Evolutionary conservation across 2,113 vertebrate species (phyloP), one percentile per base, ranked within the genome.

Genomic region (Tetrao urogallus): DNA sequence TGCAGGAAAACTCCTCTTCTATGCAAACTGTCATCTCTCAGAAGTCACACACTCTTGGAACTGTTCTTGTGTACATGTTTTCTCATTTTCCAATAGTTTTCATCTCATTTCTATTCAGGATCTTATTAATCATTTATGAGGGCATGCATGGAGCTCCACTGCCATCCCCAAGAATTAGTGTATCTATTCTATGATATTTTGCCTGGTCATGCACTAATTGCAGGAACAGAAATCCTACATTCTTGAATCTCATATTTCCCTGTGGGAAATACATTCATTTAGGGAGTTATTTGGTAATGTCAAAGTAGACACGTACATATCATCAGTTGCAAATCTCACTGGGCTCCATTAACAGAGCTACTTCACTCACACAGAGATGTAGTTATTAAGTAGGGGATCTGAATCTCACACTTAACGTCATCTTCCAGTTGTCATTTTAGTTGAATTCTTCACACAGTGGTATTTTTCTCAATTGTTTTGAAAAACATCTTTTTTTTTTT

Each of bases 251-350:
- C 61, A 75, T 75, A 75, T 75, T 75, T 52, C 43, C 6, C 32
- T 47, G 42, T 32, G 10, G 56, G 10, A 86, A 8, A 75, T 47
- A 10, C 40, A 61, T 71, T 69, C 89, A 36, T 71, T 43, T 11
- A 11, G 34, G 77, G 54, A 84, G 17, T 72, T 89, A 45, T 43
- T 87, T 1, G 52, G 52, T 52, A 3, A 5, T 57, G 7, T 8
- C 82, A 61, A 73, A 6, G 3, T 0, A 8, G 9, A 5, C 50
- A 27, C 0, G 0, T 57, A 27, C 11, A 6, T 0, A 0, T 7
- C 17, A 21, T 76, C 45, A 86, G 11, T n/a, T 82, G n/a, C 40
- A 66, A 40, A 63, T 13, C 8, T 73, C 48, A 27, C 10, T 20
- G 28, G 21, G 9, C 24, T 81, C 34, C 48, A 11, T 2, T 24